Evolutionary conservation across 2,797 vertebrate genomes (phyloP), one percentile per base, ranked within the genome.

Genomic region (Euthynnus affinis): DNA sequence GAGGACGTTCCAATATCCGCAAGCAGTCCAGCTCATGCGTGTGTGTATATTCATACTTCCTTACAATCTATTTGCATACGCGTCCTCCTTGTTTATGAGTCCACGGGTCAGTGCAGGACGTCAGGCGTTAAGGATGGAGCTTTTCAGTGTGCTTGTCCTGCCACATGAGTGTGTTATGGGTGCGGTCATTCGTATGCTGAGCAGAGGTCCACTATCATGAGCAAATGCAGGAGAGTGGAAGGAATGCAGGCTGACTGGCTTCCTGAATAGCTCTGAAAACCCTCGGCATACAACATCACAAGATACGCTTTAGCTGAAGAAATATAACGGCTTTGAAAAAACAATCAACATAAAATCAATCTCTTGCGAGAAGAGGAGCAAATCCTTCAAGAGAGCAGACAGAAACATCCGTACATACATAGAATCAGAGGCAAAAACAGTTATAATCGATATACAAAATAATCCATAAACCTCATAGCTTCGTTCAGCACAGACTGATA

Each of bases 181-280:
- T 37, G 57, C 82, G 71, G 68, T 85, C 72, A 90, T 94, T 93
- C 90, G 91, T 85, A 93, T 92, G 91, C 82, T 89, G 89, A 93
- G 87, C 71, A 90, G 82, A 85, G 53, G 74, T 85, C 89, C 84
- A 91, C 93, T 93, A 91, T 90, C 83, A 88, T 84, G 76, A 85
- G 86, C 80, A 87, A 91, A 91, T 74, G 80, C 71, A 78, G 65
- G 70, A 75, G 80, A 89, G 90, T 81, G 84, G 72, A 84, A 87
- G 86, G 88, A 88, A 87, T 80, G 86, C 85, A 84, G 72, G 74
- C 72, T 1, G 51, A 67, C 76, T 61, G 67, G 81, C 55, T 83
- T 76, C 78, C 75, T 83, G 71, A 90, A 89, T 80, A 82, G 73
- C 78, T 80, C 76, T 87, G 56, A 69, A 87, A 92, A 82, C 67